A percentile compares a stretch with the other conserved stretches of the same genome.
These are phyloP conservation scores for Triplophysa yarkandensis DNA, from an alignment of 2,797 vertebrate species.

Conservation along the genomic window DNA sequence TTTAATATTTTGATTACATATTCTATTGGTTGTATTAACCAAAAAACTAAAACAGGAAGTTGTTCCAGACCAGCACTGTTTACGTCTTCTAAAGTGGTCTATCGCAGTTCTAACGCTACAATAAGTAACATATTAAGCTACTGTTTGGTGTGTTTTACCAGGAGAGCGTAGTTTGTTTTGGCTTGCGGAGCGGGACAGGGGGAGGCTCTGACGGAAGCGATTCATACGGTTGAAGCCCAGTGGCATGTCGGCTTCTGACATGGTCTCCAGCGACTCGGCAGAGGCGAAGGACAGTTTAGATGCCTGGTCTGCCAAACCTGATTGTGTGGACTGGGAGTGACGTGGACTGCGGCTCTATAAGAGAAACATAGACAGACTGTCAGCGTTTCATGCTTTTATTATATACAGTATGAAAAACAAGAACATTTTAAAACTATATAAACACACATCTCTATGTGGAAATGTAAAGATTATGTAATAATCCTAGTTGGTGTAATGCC, in stretches of 20 bases:
- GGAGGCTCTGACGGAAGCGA: constrained; percentile 95
- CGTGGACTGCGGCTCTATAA: constrained; percentile 92
- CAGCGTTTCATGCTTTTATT: too few species aligned
- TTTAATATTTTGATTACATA: too few species aligned
- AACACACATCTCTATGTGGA: background rate
- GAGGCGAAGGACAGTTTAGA: constrained; percentile 96
- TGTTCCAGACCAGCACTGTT: too few species aligned
- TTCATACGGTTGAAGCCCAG: constrained; percentile 97
- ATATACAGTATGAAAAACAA: too few species aligned
- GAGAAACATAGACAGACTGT: constrained; percentile 32
- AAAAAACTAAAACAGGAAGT: too few species aligned
- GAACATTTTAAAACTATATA: background rate
- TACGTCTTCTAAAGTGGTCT: too few species aligned
- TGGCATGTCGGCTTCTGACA: constrained; percentile 96
- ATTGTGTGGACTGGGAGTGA: constrained; percentile 94
- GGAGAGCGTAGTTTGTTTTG: constrained; percentile 97
- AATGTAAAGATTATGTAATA: background rate
- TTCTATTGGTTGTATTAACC: too few species aligned
- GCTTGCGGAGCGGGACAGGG: constrained; percentile 93
- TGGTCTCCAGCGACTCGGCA: constrained; percentile 95
- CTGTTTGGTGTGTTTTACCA: constrained; percentile 74
- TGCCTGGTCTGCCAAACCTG: constrained; percentile 94
- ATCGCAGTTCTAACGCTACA: background rate
- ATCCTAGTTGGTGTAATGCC: background rate
- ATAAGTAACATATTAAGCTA: background rate